phyloP scores from a whole-genome alignment of 2,888 invertebrate species.

The Dugesia japonica region DNA sequence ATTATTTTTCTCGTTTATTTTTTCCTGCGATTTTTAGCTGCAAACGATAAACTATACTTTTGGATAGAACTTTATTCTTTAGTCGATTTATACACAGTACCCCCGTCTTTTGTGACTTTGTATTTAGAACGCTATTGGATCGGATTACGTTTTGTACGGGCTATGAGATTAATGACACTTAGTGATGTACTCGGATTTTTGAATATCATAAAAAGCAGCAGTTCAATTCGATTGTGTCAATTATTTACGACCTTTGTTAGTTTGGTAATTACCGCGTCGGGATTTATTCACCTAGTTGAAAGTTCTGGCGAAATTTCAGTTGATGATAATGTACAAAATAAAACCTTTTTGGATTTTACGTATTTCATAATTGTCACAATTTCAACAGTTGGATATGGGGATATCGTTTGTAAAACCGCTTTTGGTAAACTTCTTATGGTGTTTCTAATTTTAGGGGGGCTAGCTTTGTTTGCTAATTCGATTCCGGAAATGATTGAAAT shows the following conservation, averaged over 20 bases:
- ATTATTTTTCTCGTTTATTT: slow-evolving; percentile 99
- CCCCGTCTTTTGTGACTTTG: slow-evolving; percentile 99
- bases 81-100: slow-evolving; percentile 99
- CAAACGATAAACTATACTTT: slow-evolving; percentile 99
- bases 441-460: slow-evolving; percentile 98
- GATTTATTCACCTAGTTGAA: slow-evolving; percentile 99
- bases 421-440: slow-evolving; percentile 96
- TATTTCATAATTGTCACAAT: slow-evolving; percentile 99
- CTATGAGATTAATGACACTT: slow-evolving; percentile 97
- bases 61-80: slow-evolving; percentile 99
- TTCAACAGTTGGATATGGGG: slow-evolving; percentile 99
- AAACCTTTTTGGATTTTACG: slow-evolving; percentile 98
- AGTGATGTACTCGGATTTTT: slow-evolving; percentile 99
- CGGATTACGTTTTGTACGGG: slow-evolving; percentile 96
- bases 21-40: slow-evolving; percentile 99
- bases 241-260: slow-evolving; percentile 99
- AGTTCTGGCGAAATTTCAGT: slow-evolving; percentile 91
- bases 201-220: slow-evolving; percentile 99
- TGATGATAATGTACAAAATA: slow-evolving; percentile 51
- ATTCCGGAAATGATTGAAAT: slow-evolving; percentile 99
- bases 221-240: slow-evolving; percentile 97
- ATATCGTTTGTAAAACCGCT: slow-evolving; percentile 91
- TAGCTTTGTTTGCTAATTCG: slow-evolving; percentile 99
- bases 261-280: slow-evolving; percentile 97
- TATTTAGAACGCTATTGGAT: slow-evolving; percentile 99